Percentiles rank a stretch among this genome's conserved stretches.
These are phyloP conservation scores for Isurus oxyrinchus DNA, from an alignment of 2,113 vertebrate genomes.

Conservation along the genomic window DNA sequence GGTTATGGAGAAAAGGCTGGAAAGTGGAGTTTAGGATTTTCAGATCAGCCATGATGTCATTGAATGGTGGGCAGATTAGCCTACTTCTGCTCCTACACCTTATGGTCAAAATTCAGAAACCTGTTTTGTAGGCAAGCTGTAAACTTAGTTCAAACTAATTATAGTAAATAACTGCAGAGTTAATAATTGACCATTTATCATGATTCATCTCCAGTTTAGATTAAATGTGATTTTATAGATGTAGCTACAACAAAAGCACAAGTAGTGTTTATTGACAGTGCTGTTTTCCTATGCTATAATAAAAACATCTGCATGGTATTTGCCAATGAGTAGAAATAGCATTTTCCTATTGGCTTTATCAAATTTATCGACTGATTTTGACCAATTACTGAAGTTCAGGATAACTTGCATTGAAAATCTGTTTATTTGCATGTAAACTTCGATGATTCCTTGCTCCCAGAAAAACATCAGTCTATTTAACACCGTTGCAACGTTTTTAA, in stretches of 20 bases:
- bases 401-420: neutral
- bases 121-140: neutral
- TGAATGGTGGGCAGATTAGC: no score
- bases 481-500: neutral
- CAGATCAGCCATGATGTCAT: no score
- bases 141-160: neutral
- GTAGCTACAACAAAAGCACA: neutral
- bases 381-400: neutral
- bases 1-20: no score
- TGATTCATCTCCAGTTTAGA: neutral
- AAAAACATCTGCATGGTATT: neutral
- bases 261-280: neutral
- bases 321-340: neutral
- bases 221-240: neutral
- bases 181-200: neutral
- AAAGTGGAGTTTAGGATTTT: no score
- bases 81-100: no score
- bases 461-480: neutral
- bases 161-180: neutral
- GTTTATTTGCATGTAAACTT: neutral
- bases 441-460: neutral
- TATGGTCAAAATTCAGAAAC: neutral
- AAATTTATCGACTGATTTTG: neutral
- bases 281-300: neutral
- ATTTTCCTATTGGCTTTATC: neutral